phyloP scores from a whole-genome alignment of 2,797 vertebrate genomes.

The Leucoraja ocellata region DNA sequence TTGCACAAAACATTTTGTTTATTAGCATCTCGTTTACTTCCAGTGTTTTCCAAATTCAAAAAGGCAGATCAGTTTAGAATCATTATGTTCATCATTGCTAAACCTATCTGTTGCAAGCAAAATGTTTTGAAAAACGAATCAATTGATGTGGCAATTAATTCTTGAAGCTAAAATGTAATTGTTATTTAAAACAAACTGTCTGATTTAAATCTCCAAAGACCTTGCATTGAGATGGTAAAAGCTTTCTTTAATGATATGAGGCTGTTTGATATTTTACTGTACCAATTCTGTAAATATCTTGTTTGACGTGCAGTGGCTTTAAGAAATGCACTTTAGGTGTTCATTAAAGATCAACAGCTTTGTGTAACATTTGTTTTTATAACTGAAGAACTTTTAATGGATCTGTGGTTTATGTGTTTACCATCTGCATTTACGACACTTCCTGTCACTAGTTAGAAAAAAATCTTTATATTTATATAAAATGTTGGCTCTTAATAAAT shows the following conservation, averaged over 20 bases:
- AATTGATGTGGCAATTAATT: constrained; percentile 6
- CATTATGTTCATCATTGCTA: neutral
- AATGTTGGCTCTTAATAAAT: constrained; percentile 71
- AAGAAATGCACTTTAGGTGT: constrained; percentile 44
- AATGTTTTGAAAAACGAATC: neutral
- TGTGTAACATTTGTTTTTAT: constrained; percentile 44
- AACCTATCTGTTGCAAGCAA: constrained; percentile 20
- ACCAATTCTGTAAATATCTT: constrained; percentile 37
- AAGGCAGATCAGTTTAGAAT: neutral
- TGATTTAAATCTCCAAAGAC: neutral
- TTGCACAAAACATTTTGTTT: neutral
- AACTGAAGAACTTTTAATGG: constrained; percentile 58
- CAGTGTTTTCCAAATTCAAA: constrained; percentile 7
- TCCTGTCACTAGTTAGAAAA: constrained; percentile 55
- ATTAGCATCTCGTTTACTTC: neutral
- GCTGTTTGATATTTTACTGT: constrained; percentile 28
- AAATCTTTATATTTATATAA: constrained; percentile 63
- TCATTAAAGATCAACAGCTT: constrained; percentile 44
- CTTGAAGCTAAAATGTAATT: constrained; percentile 19
- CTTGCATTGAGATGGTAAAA: neutral
- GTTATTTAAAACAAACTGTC: constrained; percentile 16
- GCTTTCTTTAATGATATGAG: constrained; percentile 1
- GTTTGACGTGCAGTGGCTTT: constrained; percentile 40
- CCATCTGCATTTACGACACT: constrained; percentile 57
- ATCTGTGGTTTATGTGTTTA: constrained; percentile 57